Base-by-base conservation (phyloP, 2,797 vertebrate genomes). In the Miichthys miiuy region DNA sequence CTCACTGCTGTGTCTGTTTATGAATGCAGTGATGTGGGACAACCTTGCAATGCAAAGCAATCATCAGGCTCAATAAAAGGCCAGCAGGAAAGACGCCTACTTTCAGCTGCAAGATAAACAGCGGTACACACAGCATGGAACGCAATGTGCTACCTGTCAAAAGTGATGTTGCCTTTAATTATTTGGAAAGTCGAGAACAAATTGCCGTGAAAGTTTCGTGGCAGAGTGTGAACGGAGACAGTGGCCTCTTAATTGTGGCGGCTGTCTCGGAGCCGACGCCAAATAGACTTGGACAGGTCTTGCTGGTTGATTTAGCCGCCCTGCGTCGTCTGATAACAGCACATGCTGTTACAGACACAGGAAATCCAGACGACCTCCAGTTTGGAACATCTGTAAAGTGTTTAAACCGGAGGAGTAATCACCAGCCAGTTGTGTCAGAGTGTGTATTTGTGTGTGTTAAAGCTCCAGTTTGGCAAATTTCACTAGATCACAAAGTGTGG, bases 111-210 rank as follows among this genome's bases (percentile, higher is more conserved):
- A 65, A 34, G 76, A 79, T 23, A 61, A 38, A 54, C 77, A 54
- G 57, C 7, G 9, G 21, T 47, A 51, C 67, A 16, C 58, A 21
- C 52, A 25, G 75, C 16, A 23, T 10, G 13, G 23, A 70, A 63
- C 38, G 44, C 79, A 71, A 55, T 75, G 67, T 68, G 61, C 66
- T 52, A 76, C 85, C 77, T 83, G 81, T 87, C 85, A 81, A 58
- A 75, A 80, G 38, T 68, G 65, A 86, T 73, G 74, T 72, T 69
- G 73, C 78, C 77, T 83, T 82, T 89, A 84, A 88, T 91, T 87
- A 84, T 81, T 65, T 61, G 68, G 80, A 80, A 78, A 78, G 67
- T 81, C 4, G 9, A 66, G 63, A 56, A 86, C 87, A 89, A 88
- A 87, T 90, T 87, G 72, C 73, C n/a, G 11, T 78, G 76, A 83